Conservation (phyloP, 2,888 invertebrate species). For the Leistus spinibarbis region DNA sequence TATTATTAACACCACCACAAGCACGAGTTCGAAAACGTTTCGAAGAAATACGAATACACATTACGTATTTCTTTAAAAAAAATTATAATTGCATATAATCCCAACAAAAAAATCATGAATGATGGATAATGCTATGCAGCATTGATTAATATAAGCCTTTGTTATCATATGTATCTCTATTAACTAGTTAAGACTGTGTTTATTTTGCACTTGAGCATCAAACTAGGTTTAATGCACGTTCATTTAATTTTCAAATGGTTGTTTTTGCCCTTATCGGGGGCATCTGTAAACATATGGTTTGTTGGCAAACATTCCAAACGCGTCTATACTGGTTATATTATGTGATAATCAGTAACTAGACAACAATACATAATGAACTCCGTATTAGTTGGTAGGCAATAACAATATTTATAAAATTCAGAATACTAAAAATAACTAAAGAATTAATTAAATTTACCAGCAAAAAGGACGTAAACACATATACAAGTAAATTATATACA, state of each 20-base stretch:
- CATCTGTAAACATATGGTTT: not conserved
- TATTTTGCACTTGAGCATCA: not conserved
- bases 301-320: not conserved
- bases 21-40: not conserved
- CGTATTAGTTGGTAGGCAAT: not conserved
- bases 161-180: constrained; percentile 5
- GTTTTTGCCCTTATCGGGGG: not conserved
- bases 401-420: not conserved
- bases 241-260: not conserved
- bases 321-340: not conserved
- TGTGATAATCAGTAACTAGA: not conserved
- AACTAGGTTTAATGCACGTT: not conserved
- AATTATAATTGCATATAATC: not conserved
- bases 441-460: too few species aligned
- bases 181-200: not conserved
- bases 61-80: not conserved
- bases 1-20: not conserved
- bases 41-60: not conserved
- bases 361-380: not conserved
- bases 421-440: not conserved
- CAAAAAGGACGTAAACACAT: too few species aligned
- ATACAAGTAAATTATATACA: too few species aligned
- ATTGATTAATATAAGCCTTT: not conserved
- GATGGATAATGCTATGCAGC: not conserved
- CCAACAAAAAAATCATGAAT: not conserved